Conservation (phyloP, 2,888 invertebrate genomes). For the Ormyrus rosae region DNA sequence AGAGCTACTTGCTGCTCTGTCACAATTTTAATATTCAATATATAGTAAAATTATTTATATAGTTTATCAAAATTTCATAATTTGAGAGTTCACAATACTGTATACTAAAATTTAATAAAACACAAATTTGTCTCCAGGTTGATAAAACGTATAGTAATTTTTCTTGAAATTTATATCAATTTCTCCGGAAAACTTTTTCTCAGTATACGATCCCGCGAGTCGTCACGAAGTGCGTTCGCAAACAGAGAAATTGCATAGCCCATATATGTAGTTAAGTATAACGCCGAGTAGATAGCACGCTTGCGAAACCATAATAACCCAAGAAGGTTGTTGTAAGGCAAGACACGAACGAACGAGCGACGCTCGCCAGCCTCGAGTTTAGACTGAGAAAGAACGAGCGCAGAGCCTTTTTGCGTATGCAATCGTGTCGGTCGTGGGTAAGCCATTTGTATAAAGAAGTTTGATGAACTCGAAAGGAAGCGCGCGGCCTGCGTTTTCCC, state of each 20-base stretch:
- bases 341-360: conserved; percentile 7
- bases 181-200: too few species aligned
- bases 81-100: too few species aligned
- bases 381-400: conserved; percentile 27
- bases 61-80: too few species aligned
- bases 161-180: too few species aligned
- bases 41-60: too few species aligned
- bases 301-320: conserved; percentile 37
- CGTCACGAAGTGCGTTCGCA: background rate
- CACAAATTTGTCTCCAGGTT: too few species aligned
- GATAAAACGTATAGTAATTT: too few species aligned
- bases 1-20: too few species aligned
- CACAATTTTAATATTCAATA: too few species aligned
- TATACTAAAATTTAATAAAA: too few species aligned
- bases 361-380: conserved; percentile 2
- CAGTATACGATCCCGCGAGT: background rate
- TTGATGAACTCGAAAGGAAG: conserved; percentile 60
- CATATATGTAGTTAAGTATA: conserved; percentile 12
- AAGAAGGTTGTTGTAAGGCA: conserved; percentile 16
- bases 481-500: conserved; percentile 52
- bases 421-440: conserved; percentile 57
- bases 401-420: conserved; percentile 18
- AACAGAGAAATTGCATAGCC: conserved; percentile 3
- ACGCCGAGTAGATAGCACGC: conserved; percentile 28
- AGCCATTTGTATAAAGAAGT: conserved; percentile 55